Evolutionary conservation across 2,888 invertebrate genomes (phyloP), one percentile per base, ranked within the genome.

Genomic region (Taphrorychus bicolor): DNA sequence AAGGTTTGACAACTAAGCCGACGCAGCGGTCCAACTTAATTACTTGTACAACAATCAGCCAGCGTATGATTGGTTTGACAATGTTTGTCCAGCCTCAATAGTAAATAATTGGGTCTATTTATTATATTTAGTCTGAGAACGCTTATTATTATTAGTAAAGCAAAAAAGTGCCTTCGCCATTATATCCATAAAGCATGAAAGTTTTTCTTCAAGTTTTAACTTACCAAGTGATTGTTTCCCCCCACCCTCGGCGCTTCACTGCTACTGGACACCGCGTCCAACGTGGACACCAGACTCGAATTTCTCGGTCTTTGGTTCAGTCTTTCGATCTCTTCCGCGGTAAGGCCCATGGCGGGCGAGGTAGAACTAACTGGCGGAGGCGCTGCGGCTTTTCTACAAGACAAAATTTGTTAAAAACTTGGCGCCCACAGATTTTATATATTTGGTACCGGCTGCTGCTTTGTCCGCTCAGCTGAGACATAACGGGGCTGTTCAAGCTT

Each of bases 201-300:
- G n/a, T n/a, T n/a, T n/a, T n/a, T n/a, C n/a, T n/a, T n/a, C n/a
- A n/a, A n/a, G n/a, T n/a, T n/a, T 21, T n/a, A 5, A 23, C 52
- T 70, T 70, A 70, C 87, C 75, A 91, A 84, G 73, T 91, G 91
- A 57, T 82, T 82, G 71, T 88, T 88, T 0, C 87, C 87, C 0
- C 88, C 87, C 9, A 88, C 91, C 23, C 92, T 85, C 0, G 91
- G 90, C 0, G 91, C 93, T 81, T 91, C 93, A 78, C 93, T 92
- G 52, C 91, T 94, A 72, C 95, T 95, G 23, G 95, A 95, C n/a
- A 96, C 95, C 0, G 94, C 95, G 82, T 97, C 97, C 74, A 96
- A 84, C 2, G 97, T 94, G 41, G 94, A 94, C 2, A 96, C 95
- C 73, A 97, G 85, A 80, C 95, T 96, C 40, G 94, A 94, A 22